phyloP scores from a whole-genome alignment of 2,797 vertebrate species.

The Alauda arvensis region DNA sequence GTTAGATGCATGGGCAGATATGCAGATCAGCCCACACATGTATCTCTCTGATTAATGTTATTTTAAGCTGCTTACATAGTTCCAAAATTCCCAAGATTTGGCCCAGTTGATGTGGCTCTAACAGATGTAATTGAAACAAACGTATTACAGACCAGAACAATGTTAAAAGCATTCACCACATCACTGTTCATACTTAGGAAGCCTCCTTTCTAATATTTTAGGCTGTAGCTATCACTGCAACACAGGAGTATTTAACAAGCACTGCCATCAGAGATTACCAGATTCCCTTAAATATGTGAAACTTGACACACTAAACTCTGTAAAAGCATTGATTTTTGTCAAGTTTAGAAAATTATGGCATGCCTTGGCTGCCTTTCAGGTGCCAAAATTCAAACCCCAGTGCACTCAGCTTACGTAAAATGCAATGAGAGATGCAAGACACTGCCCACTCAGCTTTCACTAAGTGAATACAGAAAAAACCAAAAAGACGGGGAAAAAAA shows the following conservation, averaged over 20 bases:
- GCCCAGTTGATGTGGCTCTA: background rate
- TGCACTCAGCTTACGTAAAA: background rate
- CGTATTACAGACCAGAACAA: background rate
- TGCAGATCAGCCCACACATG: background rate
- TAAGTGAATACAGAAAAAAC: background rate
- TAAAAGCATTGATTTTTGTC: background rate
- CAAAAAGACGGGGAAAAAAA: accelerated
- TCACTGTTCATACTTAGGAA: background rate
- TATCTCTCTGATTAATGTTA: background rate
- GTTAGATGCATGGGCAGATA: background rate
- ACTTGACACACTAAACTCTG: background rate
- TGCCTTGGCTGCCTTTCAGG: background rate
- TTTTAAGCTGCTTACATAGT: background rate
- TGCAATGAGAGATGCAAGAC: background rate
- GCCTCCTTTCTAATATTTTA: background rate
- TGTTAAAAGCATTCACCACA: background rate
- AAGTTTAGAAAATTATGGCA: background rate
- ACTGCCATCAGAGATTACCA: background rate
- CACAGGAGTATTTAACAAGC: background rate
- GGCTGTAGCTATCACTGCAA: background rate
- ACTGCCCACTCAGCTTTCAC: background rate
- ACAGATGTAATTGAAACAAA: background rate
- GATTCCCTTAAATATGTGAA: background rate
- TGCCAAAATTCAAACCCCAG: background rate
- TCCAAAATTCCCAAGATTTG: slow-evolving; percentile 2